Base-by-base conservation (phyloP, 2,797 vertebrate species). In the Pampus argenteus region DNA sequence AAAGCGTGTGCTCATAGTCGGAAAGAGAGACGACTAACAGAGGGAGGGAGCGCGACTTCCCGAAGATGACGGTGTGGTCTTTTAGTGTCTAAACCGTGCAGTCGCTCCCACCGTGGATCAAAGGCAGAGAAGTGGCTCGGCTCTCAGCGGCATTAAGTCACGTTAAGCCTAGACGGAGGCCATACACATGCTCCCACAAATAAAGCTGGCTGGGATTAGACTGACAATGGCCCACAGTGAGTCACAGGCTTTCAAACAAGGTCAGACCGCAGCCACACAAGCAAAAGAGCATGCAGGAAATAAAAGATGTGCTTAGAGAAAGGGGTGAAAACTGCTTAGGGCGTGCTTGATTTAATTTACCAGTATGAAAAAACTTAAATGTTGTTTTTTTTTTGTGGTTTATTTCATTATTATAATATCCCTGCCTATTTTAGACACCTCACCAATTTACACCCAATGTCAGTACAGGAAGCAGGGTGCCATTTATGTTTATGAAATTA, bases 191-290 rank as follows among this genome's bases (percentile, higher is more conserved):
- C 87, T 76, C 80, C 71, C 78, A 56, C 89, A 84, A 86, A 89
- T 87, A 90, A 88, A 90, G 88, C 87, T 87, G 89, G 79, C 75
- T 71, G 85, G 86, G 89, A 91, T 91, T 89, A 91, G 84, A 69
- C 72, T 23, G 72, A 91, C 90, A 91, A 91, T 83, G 74, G 87
- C 74, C 74, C 84, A 67, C 81, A 75, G 80, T 82, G 83, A 90
- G 78, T 85, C 83, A 76, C 71, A 51, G 75, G 76, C 77, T 85
- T 74, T 62, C 78, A 72, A 81, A 36, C 85, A 84, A 81, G 84
- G 83, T 84, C 86, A 88, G 71, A 76, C 56, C 79, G 13, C 78
- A 77, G 77, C 55, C 49, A 52, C 66, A 72, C 57, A 47, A 29
- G 73, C 54, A 22, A 26, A 26, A 44, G 26, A 60, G 56, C n/a